phyloP scores from a whole-genome alignment of 1,140 invertebrate species.

The Zaprionus capensis region DNA sequence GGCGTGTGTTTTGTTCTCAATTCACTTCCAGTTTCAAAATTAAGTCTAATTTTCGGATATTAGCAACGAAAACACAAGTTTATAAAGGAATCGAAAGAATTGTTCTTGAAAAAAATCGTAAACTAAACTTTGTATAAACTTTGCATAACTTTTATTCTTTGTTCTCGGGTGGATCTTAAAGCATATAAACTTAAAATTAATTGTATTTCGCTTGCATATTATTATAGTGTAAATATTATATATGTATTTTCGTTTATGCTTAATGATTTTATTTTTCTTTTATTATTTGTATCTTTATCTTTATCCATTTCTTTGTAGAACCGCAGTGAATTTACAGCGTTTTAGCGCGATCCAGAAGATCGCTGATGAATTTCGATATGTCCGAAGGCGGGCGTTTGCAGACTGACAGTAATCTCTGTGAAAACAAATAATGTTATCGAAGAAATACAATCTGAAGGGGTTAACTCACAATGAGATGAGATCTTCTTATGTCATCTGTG shows the following conservation, averaged over 20 bases:
- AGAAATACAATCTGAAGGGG: background rate
- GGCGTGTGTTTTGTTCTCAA: slow-evolving; percentile 27
- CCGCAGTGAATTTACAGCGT: slow-evolving; percentile 87
- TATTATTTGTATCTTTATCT: slow-evolving; percentile 11
- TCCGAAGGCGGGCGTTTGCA: slow-evolving; percentile 93
- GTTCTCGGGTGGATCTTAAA: slow-evolving; percentile 60
- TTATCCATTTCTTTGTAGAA: slow-evolving; percentile 27
- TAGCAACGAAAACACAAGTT: slow-evolving; percentile 39
- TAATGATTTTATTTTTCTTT: slow-evolving; percentile 50
- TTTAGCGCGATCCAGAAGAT: slow-evolving; percentile 94
- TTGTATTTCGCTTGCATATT: slow-evolving; percentile 63
- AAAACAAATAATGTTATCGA: background rate
- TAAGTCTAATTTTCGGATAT: slow-evolving; percentile 56
- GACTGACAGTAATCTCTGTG: slow-evolving; percentile 90
- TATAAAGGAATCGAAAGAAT: slow-evolving; percentile 33
- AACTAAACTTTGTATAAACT: slow-evolving; percentile 26
- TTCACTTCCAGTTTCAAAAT: slow-evolving; percentile 32
- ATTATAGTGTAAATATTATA: slow-evolving; percentile 45
- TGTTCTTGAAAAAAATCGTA: slow-evolving; percentile 28
- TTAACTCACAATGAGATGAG: slow-evolving; percentile 90
- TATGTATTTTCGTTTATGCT: slow-evolving; percentile 37
- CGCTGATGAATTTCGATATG: slow-evolving; percentile 96
- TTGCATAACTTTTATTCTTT: slow-evolving; percentile 55
- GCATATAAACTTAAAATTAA: slow-evolving; percentile 74
- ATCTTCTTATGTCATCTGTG: slow-evolving; percentile 91